A percentile compares a stretch with the other conserved stretches of the same genome.
Conservation (phyloP, 1,140 invertebrate species). For the Achroia grisella region DNA sequence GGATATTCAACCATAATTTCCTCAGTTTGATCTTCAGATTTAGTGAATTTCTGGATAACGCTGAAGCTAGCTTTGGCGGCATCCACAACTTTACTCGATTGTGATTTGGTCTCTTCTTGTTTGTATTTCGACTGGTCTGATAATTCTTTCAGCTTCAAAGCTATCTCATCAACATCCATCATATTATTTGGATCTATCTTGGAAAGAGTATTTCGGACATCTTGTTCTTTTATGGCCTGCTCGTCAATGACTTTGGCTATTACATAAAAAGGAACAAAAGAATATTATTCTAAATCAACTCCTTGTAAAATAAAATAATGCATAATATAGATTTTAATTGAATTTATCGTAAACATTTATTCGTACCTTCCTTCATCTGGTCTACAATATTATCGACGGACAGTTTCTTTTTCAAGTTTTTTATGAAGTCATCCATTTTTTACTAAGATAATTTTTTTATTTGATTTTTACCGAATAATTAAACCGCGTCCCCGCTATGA, state of each 20-base stretch:
- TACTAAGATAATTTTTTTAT: no score
- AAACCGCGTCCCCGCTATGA: no score
- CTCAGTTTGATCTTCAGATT: not conserved
- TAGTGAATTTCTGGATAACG: slow-evolving; percentile 3
- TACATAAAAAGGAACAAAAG: not conserved
- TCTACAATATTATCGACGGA: no score
- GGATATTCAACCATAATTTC: slow-evolving; percentile 4
- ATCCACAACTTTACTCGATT: slow-evolving; percentile 2
- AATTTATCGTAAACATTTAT: no score
- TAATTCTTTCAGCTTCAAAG: slow-evolving; percentile 8
- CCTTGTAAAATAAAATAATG: no score
- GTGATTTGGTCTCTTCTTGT: not conserved
- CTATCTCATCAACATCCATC: slow-evolving; percentile 6
- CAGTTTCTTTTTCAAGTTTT: no score
- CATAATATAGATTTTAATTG: no score
- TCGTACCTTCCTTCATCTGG: no score
- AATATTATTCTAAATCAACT: not conserved
- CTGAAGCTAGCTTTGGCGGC: slow-evolving; percentile 8
- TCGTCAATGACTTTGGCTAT: slow-evolving; percentile 18
- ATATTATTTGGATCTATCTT: slow-evolving; percentile 11
- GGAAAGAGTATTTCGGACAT: slow-evolving; percentile 7
- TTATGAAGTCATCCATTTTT: no score
- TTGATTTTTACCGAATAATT: no score
- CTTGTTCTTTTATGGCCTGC: slow-evolving; percentile 12
- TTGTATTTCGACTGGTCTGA: not conserved